Percentiles rank a stretch among this genome's conserved stretches.
Conservation (phyloP, 2,888 invertebrate species). For the Colostygia pectinataria region DNA sequence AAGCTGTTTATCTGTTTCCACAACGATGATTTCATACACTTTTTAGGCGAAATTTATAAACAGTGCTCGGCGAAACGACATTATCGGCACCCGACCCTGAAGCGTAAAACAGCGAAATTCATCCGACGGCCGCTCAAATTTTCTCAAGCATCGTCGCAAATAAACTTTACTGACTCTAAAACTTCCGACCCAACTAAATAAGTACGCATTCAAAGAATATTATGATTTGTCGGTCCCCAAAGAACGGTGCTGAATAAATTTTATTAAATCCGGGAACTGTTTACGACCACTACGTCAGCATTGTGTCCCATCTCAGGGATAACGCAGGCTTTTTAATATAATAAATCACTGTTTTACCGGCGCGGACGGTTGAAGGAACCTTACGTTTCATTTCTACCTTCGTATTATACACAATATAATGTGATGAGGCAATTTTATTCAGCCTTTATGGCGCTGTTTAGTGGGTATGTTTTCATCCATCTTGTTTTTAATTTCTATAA, state of each 20-base stretch:
- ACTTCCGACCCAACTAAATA: slow-evolving; percentile 75
- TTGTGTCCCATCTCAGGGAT: slow-evolving; percentile 54
- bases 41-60: slow-evolving; percentile 19
- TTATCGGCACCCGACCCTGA: slow-evolving; percentile 29
- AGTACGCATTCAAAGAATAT: slow-evolving; percentile 74
- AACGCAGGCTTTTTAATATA: slow-evolving; percentile 65
- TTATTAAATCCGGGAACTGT: slow-evolving; percentile 77
- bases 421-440: slow-evolving; percentile 16
- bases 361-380: slow-evolving; percentile 36
- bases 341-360: slow-evolving; percentile 62
- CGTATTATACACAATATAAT: slow-evolving; percentile 29
- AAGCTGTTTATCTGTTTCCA: slow-evolving; percentile 8
- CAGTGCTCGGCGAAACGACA: slow-evolving; percentile 25
- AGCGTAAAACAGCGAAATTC: slow-evolving; percentile 37
- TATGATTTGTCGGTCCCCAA: slow-evolving; percentile 78
- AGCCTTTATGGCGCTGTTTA: slow-evolving; percentile 14
- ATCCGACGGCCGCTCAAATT: slow-evolving; percentile 45
- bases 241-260: slow-evolving; percentile 76
- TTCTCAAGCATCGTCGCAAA: slow-evolving; percentile 58
- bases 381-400: slow-evolving; percentile 30
- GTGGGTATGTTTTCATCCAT: slow-evolving; percentile 6
- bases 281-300: slow-evolving; percentile 75
- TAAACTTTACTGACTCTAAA: slow-evolving; percentile 76
- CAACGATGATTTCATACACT: slow-evolving; percentile 10
- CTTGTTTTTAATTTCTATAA: slow-evolving; percentile 4